Base-by-base conservation (phyloP, 2,888 invertebrate species). In the Dynastes tityus region DNA sequence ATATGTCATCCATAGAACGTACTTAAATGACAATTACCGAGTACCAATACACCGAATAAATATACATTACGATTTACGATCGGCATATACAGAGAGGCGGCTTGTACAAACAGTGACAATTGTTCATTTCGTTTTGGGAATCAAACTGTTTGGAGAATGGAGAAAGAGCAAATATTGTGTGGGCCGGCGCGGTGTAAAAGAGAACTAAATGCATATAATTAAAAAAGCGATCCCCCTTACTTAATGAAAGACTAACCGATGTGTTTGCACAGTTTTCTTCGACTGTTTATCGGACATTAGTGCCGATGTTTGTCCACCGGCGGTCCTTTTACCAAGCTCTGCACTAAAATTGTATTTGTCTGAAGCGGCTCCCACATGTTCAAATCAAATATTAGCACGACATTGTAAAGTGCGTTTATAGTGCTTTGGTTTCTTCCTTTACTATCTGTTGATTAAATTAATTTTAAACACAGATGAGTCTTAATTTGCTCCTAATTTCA, bases 181-280 rank as follows among this genome's bases (percentile, higher is more conserved):
- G 61, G 45, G 61, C 27, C 45, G 73, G 73, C 61, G 40, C 73
- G 40, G 68, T 29, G 27, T 74, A 74, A 74, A 74, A 27, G 73
- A 74, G 61, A 74, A 74, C 73, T 45, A 74, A 74, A 74, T 74
- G 73, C 73, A 74, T 61, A 74, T 74, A 74, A 74, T 74, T 74
- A 74, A 74, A 74, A 71, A 74, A 45, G 61, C 73, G 73, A 61
- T 61, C 73, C 73, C 55, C 61, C 61, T 16, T 37, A 29, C 51
- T 76, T 76, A 76, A 76, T 76, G 67, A 76, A 76, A 76, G 58
- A 67, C 76, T 68, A 76, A 76, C 76, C 67, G 37, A 76, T 45
- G 51, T 67, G 76, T 76, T 76, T 76, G 76, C 67, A 55, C 40
- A 76, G 67, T 76, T 76, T 76, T 76, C 67, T 76, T 76, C 73